phyloP scores from a whole-genome alignment of 2,113 vertebrate genomes.

The Garra rufa region DNA sequence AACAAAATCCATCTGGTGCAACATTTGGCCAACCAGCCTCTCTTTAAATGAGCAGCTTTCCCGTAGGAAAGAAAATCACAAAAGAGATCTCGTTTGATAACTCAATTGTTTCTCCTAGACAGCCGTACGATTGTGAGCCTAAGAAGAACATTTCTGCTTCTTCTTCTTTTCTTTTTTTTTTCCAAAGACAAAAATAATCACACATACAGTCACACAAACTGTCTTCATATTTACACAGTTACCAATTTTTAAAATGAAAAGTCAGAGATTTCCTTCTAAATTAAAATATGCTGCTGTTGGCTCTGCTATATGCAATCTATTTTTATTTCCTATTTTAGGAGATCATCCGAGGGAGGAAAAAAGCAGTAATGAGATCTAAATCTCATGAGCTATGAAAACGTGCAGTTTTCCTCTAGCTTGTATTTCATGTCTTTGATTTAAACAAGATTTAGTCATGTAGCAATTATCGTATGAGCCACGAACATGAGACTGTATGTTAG shows the following conservation, averaged over 20 bases:
- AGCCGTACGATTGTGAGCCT: not conserved
- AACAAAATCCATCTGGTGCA: constrained; percentile 30
- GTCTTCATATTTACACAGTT: not conserved
- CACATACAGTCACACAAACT: not conserved
- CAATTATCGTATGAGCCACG: not conserved
- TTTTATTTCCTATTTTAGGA: not conserved
- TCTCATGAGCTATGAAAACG: not conserved
- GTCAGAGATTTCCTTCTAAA: not conserved
- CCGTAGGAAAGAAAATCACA: not conserved
- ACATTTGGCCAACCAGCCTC: constrained; percentile 35
- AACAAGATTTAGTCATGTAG: constrained; percentile 24
- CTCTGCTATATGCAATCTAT: not conserved
- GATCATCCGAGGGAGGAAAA: not conserved
- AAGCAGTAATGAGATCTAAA: not conserved
- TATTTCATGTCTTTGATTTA: not conserved
- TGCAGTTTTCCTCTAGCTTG: not conserved
- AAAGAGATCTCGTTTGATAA: not conserved
- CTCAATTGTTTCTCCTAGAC: not conserved
- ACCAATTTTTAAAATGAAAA: not conserved
- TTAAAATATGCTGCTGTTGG: not conserved
- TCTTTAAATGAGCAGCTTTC: constrained; percentile 18
- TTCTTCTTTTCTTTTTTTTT: not conserved
- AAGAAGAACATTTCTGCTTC: not conserved
- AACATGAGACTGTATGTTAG: not conserved
- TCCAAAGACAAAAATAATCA: not conserved